Percentiles rank a stretch among this genome's conserved stretches.
Conservation (phyloP, 2,113 vertebrate species). For the Leptodactylus fuscus region DNA sequence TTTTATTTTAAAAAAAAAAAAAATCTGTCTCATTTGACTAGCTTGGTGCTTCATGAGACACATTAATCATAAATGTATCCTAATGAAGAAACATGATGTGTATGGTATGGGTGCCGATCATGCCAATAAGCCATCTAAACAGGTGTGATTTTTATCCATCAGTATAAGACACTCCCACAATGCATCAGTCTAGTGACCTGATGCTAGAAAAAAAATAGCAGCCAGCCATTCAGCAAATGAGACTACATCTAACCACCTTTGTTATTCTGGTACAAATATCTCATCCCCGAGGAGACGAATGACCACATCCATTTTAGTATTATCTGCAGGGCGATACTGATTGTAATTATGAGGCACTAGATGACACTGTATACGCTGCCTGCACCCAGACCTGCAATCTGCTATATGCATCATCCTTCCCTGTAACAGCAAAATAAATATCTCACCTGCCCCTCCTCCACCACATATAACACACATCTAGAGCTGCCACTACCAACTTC, state of each 20-base stretch:
- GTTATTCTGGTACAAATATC: constrained; percentile 45
- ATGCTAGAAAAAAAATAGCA: constrained; percentile 16
- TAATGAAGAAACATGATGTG: not conserved
- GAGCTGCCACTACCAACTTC: constrained; percentile 45
- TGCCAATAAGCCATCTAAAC: constrained; percentile 27
- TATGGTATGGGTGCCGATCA: not conserved
- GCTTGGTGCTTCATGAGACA: not conserved
- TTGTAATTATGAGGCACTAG: not conserved
- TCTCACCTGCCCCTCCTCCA: constrained; percentile 45
- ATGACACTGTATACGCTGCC: not conserved
- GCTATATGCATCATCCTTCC: constrained; percentile 13
- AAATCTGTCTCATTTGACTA: no score
- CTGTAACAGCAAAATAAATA: constrained; percentile 43
- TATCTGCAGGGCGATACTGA: not conserved
- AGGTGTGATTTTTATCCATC: constrained; percentile 37
- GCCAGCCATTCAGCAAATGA: constrained; percentile 10
- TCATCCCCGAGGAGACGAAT: constrained; percentile 13
- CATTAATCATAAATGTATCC: not conserved
- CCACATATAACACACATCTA: constrained; percentile 23
- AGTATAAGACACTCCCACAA: not conserved
- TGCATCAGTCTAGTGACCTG: constrained; percentile 26
- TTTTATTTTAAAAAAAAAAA: not conserved
- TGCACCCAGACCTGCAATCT: constrained; percentile 16
- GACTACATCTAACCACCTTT: constrained; percentile 45
- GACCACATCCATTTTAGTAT: not conserved